Conservation (phyloP, 2,888 invertebrate genomes). For the Ashinkailepas kermadecensis region DNA sequence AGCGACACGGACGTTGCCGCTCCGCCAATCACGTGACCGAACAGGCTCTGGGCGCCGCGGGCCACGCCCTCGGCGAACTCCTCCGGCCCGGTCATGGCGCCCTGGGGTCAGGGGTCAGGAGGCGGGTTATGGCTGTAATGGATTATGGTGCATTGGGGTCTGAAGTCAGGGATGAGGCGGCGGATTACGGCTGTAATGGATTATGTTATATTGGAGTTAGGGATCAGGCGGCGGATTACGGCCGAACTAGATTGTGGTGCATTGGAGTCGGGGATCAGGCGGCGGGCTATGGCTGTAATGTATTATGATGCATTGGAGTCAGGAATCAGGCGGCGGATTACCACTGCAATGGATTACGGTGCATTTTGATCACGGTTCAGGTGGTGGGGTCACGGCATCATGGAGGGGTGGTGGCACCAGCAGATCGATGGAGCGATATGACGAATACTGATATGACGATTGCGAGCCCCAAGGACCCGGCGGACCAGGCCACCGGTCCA, state of each 20-base stretch:
- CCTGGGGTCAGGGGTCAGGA: constrained; percentile 37
- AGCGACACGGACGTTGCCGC: constrained; percentile 43
- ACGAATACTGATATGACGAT: too few relatives aligned
- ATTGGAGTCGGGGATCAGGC: constrained; percentile 37
- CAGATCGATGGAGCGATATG: too few relatives aligned
- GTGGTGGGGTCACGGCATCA: too few relatives aligned
- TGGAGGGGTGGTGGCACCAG: too few relatives aligned
- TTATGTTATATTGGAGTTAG: constrained; percentile 34
- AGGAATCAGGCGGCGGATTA: neutral
- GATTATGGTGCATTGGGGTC: constrained; percentile 34
- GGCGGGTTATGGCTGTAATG: too few relatives aligned
- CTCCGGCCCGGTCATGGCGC: constrained; percentile 45
- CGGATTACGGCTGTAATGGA: too few relatives aligned
- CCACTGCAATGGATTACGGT: too few relatives aligned
- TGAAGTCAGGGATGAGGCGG: constrained; percentile 32
- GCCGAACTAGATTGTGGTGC: constrained; percentile 35
- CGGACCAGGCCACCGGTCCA: too few relatives aligned
- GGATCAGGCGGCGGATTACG: too few relatives aligned
- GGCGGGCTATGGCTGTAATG: too few relatives aligned
- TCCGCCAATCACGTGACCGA: constrained; percentile 45
- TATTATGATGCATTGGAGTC: constrained; percentile 33
- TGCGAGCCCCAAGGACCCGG: too few relatives aligned
- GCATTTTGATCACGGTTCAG: too few relatives aligned
- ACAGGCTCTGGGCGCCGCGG: constrained; percentile 44
- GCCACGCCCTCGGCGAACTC: constrained; percentile 47